These are phyloP conservation scores for Orestias chungarensis DNA, from an alignment of 2,797 vertebrate species.

Conservation along the genomic window DNA sequence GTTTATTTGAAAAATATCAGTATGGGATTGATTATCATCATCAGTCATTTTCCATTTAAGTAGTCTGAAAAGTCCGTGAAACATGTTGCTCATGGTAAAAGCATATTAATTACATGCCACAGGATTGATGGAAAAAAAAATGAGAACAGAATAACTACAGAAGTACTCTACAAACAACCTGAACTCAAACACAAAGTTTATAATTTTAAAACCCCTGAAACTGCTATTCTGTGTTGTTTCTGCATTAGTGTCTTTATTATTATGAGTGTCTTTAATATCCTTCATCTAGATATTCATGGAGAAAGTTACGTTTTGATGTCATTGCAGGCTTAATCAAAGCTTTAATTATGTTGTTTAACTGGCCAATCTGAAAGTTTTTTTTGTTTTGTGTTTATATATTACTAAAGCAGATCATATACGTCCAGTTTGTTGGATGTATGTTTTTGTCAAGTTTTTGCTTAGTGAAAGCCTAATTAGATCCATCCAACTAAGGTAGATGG, in stretches of 20 bases:
- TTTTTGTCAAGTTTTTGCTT: neutral
- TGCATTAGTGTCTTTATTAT: neutral
- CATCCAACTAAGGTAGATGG: slow-evolving; percentile 16
- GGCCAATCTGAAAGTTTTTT: neutral
- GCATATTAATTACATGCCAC: no score
- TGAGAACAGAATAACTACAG: no score
- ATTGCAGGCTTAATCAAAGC: neutral
- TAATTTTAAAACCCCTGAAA: no score
- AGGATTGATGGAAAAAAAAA: no score
- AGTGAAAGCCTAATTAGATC: slow-evolving; percentile 7
- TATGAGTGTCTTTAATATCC: neutral
- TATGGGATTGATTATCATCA: neutral
- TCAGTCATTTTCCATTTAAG: neutral
- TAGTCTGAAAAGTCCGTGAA: no score
- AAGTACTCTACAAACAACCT: no score
- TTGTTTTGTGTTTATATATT: no score
- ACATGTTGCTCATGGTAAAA: no score
- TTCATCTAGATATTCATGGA: neutral
- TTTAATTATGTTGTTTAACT: neutral
- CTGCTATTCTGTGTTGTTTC: no score
- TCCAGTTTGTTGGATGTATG: no score
- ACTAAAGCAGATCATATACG: neutral
- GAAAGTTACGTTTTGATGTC: neutral
- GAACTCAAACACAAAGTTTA: no score
- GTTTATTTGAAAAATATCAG: neutral